Conservation (phyloP, 2,888 invertebrate genomes). For the Lumbricus terrestris region DNA sequence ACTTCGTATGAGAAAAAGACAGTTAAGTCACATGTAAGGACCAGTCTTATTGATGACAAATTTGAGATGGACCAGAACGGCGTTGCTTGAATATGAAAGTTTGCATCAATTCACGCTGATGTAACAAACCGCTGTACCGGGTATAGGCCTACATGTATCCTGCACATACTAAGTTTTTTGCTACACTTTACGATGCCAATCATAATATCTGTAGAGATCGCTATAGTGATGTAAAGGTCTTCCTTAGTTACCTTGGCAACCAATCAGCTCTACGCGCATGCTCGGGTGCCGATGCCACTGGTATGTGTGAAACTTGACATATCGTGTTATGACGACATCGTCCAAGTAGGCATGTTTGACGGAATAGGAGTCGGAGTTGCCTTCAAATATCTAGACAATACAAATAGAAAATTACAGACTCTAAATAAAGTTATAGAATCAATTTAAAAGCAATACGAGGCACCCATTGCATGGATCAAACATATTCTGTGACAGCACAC, state of each 20-base stretch:
- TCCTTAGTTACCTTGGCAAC: conserved; percentile 62
- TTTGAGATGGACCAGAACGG: neutral
- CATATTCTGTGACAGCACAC: too few relatives aligned
- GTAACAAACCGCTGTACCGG: neutral
- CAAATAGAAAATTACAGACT: neutral
- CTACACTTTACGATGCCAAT: neutral
- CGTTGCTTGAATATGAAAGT: neutral
- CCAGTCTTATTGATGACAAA: neutral
- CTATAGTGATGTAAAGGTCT: neutral
- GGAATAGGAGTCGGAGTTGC: conserved; percentile 61
- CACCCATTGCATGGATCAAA: too few relatives aligned
- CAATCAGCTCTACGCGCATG: conserved; percentile 62
- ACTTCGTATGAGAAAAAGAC: too few relatives aligned
- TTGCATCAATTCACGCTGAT: neutral
- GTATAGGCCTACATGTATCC: too few relatives aligned
- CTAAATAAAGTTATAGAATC: neutral
- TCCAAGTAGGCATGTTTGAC: conserved; percentile 62
- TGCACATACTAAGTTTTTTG: too few relatives aligned
- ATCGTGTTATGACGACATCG: conserved; percentile 60
- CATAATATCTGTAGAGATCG: neutral
- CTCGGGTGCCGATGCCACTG: conserved; percentile 63
- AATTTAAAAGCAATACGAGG: neutral
- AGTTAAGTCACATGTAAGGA: too few relatives aligned
- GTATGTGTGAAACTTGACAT: conserved; percentile 62
- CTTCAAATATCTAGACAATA: conserved; percentile 61